Evolutionary conservation across 2,113 vertebrate genomes (phyloP).

Genomic region (Turdus rufiventris): DNA sequence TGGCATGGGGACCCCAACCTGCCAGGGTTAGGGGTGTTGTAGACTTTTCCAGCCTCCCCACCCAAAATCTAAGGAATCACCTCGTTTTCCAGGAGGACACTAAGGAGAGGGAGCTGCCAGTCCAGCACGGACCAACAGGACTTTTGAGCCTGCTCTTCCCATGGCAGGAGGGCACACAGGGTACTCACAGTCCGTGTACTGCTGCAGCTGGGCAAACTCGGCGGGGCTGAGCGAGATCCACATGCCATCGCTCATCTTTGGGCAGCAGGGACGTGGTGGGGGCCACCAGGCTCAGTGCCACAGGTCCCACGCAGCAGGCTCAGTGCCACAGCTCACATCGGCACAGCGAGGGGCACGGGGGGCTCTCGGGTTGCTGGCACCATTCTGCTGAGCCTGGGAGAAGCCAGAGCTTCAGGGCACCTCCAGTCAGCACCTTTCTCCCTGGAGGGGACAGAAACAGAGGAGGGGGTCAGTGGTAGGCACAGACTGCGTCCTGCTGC

Average conservation of each 20-base stretch:
- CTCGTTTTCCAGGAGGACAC: neutral
- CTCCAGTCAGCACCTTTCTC: neutral
- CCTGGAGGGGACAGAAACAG: neutral
- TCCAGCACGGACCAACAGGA: accelerated
- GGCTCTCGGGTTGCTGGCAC: neutral
- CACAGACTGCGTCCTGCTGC: neutral
- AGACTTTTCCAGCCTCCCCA: neutral
- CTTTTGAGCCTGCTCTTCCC: neutral
- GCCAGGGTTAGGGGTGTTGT: accelerated
- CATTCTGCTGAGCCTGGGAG: neutral
- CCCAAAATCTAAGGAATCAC: neutral
- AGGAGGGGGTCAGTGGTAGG: neutral
- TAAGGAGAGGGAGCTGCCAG: accelerated
- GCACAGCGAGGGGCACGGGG: accelerated
- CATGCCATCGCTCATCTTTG: constrained; percentile 79
- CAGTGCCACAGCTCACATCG: neutral
- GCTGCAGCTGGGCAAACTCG: constrained; percentile 90
- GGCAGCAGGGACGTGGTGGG: neutral
- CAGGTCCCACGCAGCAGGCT: accelerated
- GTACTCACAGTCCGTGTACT: constrained; percentile 93
- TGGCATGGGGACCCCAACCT: accelerated
- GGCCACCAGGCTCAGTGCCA: neutral
- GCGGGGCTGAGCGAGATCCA: constrained; percentile 89
- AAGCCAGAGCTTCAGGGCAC: neutral
- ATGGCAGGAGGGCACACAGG: accelerated